Conservation (phyloP, 2,888 invertebrate genomes). For the Napeogenes inachia region DNA sequence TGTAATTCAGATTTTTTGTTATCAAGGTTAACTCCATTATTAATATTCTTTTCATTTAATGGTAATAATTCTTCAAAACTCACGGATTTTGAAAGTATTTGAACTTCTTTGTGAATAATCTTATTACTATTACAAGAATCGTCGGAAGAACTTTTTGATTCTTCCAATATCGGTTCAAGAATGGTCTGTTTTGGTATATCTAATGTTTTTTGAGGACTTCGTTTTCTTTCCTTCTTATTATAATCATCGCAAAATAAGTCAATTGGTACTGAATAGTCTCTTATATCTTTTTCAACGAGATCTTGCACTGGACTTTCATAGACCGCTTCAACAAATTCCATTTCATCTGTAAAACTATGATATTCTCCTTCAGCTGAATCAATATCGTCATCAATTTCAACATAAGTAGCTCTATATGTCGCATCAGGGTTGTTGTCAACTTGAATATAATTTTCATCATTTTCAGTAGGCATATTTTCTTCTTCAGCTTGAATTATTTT, state of each 20-base stretch:
- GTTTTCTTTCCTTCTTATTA: constrained; percentile 42
- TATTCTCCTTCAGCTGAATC: constrained; percentile 65
- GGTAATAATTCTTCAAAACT: not conserved
- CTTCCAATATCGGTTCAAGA: constrained; percentile 69
- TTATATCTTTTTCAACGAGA: constrained; percentile 67
- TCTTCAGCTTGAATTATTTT: constrained; percentile 16
- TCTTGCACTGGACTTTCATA: constrained; percentile 70
- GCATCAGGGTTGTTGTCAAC: constrained; percentile 14
- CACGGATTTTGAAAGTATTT: not conserved
- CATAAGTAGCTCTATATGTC: constrained; percentile 40
- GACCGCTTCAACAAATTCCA: constrained; percentile 53
- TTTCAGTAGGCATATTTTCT: not conserved
- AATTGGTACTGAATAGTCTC: constrained; percentile 70
- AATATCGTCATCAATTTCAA: constrained; percentile 31
- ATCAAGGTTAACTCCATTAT: constrained; percentile 19
- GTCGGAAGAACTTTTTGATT: constrained; percentile 66
- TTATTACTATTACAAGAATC: constrained; percentile 46
- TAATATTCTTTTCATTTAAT: constrained; percentile 3
- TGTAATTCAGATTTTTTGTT: too few species aligned
- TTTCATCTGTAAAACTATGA: constrained; percentile 64
- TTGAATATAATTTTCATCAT: constrained; percentile 32
- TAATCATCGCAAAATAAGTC: constrained; percentile 66
- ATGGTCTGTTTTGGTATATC: constrained; percentile 38
- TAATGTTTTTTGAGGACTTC: constrained; percentile 47
- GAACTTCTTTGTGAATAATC: not conserved